Base-by-base conservation (phyloP, 2,797 vertebrate genomes). In the Protosalanx chinensis region DNA sequence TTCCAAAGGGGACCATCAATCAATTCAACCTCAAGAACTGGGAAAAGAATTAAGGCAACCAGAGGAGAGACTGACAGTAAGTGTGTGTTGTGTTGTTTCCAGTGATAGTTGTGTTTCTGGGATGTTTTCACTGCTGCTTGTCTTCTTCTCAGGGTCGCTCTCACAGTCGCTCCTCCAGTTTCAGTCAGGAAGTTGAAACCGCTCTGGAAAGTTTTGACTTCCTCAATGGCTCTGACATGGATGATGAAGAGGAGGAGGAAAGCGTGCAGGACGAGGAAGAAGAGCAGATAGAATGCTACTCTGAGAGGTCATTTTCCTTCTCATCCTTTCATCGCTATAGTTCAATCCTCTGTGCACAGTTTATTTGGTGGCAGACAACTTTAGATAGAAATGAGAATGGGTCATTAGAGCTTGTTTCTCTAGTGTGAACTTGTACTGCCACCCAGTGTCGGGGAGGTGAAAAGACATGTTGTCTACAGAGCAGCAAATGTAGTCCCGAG, bases 191-290 rank as follows among this genome's bases (percentile, higher is more conserved):
- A 0, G 95, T 99, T 27, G 95, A 99, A 79, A 95, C 96, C 0
- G 98, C 96, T 0, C 93, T 99, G 5, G 98, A 96, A 87, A 99
- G 98, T 82, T 99, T 99, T 16, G 96, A 96, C 88, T 99, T 99
- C 81, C 96, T 99, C 74, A 95, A 97, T 84, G 92, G 91, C 35
- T 94, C 95, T 0, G 96, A 97, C 81, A 88, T 94, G 4, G 95
- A 97, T 0, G 95, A 98, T 23, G 81, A 94, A 65, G 80, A 88
- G 0, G 85, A 91, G 5, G 87, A 85, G 2, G 66, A 73, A 30
- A 70, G 83, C 1, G 49, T 71, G 5, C 41, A 64, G 2, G 71
- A 84, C 37, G 69, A 82, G 27, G 72, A 86, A 75, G 73, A 60
- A 70, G 29, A 76, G 53, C 69, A 72, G 23, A 32, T 58, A 1